Conservation (phyloP, 2,797 vertebrate species). For the Lophius americanus region DNA sequence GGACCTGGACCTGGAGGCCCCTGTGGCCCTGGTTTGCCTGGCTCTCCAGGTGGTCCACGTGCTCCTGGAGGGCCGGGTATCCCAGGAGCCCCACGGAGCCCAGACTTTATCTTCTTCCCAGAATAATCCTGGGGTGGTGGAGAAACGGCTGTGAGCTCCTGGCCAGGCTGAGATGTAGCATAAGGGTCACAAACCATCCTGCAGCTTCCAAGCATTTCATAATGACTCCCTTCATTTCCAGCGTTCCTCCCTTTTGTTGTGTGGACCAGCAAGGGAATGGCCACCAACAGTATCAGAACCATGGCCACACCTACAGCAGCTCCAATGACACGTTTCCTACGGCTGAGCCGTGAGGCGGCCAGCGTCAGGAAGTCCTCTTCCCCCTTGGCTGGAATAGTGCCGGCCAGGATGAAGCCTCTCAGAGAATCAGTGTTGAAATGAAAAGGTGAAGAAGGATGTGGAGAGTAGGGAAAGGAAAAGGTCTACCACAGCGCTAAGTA, state of each 20-base stretch:
- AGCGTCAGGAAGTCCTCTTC: conserved; percentile 95
- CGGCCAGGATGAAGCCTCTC: conserved; percentile 80
- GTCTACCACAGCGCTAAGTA: conserved; percentile 30
- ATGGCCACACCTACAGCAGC: conserved; percentile 95
- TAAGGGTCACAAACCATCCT: conserved; percentile 93
- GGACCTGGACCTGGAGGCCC: conserved; percentile 87
- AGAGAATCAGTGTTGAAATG: conserved; percentile 52
- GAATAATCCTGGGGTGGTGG: conserved; percentile 86
- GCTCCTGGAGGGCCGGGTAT: conserved; percentile 85
- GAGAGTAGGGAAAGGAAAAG: conserved; percentile 14
- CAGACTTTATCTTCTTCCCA: conserved; percentile 86
- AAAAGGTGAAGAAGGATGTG: conserved; percentile 47
- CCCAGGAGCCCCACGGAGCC: conserved; percentile 86
- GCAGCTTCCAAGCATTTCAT: conserved; percentile 95
- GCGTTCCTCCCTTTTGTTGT: conserved; percentile 87
- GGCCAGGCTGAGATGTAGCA: conserved; percentile 76
- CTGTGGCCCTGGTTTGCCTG: conserved; percentile 86
- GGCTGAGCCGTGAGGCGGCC: conserved; percentile 93
- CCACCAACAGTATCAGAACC: conserved; percentile 93
- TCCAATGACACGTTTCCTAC: conserved; percentile 92
- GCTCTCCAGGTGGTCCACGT: conserved; percentile 85
- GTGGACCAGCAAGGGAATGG: conserved; percentile 95
- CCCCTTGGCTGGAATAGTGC: conserved; percentile 92
- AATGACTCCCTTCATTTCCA: conserved; percentile 83
- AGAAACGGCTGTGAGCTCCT: conserved; percentile 78